Conservation (phyloP, 1,140 invertebrate species). For the Conopomorpha cramerella region DNA sequence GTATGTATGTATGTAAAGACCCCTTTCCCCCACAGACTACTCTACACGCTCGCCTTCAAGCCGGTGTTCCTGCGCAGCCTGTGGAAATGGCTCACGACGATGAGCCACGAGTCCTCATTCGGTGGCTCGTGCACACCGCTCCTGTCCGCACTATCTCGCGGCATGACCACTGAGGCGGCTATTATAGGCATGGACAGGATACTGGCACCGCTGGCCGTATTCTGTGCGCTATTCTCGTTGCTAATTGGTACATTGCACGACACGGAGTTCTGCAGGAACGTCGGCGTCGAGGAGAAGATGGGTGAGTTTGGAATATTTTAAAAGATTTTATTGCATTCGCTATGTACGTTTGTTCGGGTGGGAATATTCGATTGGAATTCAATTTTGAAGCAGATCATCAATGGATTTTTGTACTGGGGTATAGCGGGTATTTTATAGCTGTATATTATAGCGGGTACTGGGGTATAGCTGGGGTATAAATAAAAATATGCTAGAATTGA, state of each 20-base stretch:
- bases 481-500: too few relatives aligned
- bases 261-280: slow-evolving; percentile 75
- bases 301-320: slow-evolving; percentile 13
- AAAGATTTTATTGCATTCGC: too few relatives aligned
- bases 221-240: slow-evolving; percentile 83
- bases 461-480: too few relatives aligned
- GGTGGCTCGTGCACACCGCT: slow-evolving; percentile 68
- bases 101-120: slow-evolving; percentile 63
- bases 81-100: slow-evolving; percentile 68
- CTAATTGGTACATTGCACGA: slow-evolving; percentile 87
- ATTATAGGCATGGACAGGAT: slow-evolving; percentile 72
- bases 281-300: slow-evolving; percentile 29
- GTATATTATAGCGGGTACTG: too few relatives aligned
- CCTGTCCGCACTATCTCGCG: slow-evolving; percentile 73
- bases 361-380: too few relatives aligned
- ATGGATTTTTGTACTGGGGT: too few relatives aligned
- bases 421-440: too few relatives aligned
- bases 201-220: slow-evolving; percentile 82
- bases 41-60: slow-evolving; percentile 87
- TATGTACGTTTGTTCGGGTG: neutral
- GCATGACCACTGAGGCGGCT: slow-evolving; percentile 62
- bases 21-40: slow-evolving; percentile 69
- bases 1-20: slow-evolving; percentile 1
- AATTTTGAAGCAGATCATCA: too few relatives aligned
- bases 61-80: slow-evolving; percentile 79